Evolutionary conservation across 1,140 invertebrate genomes (phyloP).

Genomic region (Pseudobourletiella spinata): DNA sequence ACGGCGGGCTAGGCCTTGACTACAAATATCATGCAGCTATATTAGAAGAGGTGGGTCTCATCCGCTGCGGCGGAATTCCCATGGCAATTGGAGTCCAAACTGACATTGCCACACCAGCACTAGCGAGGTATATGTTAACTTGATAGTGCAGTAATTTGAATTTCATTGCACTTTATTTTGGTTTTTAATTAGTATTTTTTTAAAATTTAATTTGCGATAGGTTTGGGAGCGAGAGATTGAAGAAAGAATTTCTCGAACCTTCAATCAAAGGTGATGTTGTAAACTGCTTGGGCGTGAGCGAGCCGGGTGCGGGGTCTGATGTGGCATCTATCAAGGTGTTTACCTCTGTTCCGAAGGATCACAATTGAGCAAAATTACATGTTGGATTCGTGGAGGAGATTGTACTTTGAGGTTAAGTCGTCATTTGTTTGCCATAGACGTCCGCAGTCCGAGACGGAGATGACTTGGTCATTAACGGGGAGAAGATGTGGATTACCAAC

Average conservation of each 20-base stretch:
- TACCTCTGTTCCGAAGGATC: too few relatives aligned
- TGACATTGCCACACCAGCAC: conserved; percentile 48
- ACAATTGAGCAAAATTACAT: too few relatives aligned
- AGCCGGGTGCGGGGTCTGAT: conserved; percentile 50
- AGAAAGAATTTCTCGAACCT: conserved; percentile 49
- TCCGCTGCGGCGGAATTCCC: conserved; percentile 46
- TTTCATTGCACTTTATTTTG: not conserved
- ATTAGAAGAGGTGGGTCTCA: conserved; percentile 47
- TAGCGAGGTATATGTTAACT: conserved; percentile 33
- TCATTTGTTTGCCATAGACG: conserved; percentile 43
- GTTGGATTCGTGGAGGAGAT: too few relatives aligned
- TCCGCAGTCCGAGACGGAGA: conserved; percentile 44
- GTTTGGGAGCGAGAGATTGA: conserved; percentile 52
- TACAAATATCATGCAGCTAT: conserved; percentile 50
- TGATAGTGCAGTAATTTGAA: not conserved
- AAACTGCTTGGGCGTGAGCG: conserved; percentile 51
- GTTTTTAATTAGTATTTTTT: too few relatives aligned
- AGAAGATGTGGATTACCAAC: conserved; percentile 54
- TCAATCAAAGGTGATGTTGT: conserved; percentile 50
- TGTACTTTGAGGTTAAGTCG: too few relatives aligned
- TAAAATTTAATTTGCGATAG: conserved; percentile 36
- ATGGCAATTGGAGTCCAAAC: conserved; percentile 51
- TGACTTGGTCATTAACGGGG: conserved; percentile 51
- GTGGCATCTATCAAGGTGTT: conserved; percentile 45
- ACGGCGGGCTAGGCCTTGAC: conserved; percentile 51